These are phyloP conservation scores for Chlorodrepanis virens DNA, from an alignment of 2,113 vertebrate species.

Conservation along the genomic window DNA sequence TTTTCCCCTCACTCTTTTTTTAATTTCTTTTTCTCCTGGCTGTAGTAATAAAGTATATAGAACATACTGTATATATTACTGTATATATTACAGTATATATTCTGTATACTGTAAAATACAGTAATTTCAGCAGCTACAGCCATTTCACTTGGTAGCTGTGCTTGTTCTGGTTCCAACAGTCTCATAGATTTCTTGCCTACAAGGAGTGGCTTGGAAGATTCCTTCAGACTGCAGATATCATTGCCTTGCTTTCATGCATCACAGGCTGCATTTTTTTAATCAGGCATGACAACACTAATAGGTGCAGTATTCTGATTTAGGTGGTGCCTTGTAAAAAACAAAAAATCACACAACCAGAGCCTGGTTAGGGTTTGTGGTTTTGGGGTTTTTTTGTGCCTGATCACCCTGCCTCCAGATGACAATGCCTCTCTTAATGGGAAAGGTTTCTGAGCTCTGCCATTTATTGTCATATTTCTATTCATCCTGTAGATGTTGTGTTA, in stretches of 20 bases:
- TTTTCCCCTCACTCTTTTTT: rapidly evolving
- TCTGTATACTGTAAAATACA: not conserved
- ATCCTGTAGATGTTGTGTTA: not conserved
- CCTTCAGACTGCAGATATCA: not conserved
- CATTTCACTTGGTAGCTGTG: not conserved
- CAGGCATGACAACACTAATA: not conserved
- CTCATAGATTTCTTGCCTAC: not conserved
- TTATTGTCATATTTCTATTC: not conserved
- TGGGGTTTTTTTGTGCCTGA: rapidly evolving
- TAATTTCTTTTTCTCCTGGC: not conserved
- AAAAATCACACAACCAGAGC: not conserved
- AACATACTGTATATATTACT: no score
- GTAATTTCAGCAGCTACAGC: not conserved
- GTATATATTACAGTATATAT: no score
- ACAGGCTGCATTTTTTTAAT: not conserved
- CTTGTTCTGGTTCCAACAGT: not conserved
- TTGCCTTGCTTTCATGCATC: not conserved
- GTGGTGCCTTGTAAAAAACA: not conserved
- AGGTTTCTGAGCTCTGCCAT: not conserved
- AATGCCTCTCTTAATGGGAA: not conserved
- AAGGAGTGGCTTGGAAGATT: not conserved
- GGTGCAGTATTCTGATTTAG: not conserved
- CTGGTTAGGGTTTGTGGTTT: not conserved
- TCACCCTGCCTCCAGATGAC: not conserved
- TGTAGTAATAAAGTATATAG: not conserved